Evolutionary conservation across 2,113 vertebrate genomes (phyloP), one percentile per base, ranked within the genome.

Genomic region (Antechinus stuartii): DNA sequence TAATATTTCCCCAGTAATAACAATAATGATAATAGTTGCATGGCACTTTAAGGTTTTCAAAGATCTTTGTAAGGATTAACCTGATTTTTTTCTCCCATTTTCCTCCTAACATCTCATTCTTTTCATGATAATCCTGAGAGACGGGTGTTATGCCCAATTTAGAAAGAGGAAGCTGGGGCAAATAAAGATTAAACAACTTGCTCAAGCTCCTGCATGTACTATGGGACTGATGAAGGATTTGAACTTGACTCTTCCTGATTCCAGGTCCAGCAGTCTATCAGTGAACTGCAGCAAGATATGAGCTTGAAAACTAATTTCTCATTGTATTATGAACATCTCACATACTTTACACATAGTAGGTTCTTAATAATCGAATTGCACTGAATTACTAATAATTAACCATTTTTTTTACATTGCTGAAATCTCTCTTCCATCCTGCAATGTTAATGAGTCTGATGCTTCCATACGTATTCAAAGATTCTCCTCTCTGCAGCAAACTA

Each of bases 401-500:
- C 90, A 1, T 42, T 95, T 96, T 93, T 25, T 12, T 22, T 84
- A 84, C 16, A 42, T 84, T 22, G 35, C 68, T 5, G 49, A 92
- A 95, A 93, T 46, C 25, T 90, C n/a, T 93, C 92, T 94, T 94
- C 42, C 19, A 90, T 42, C 25, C 56, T 90, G n/a, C 89, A 30
- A 24, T 89, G 19, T 46, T 49, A n/a, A 68, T 94, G 76, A 49
- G 92, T 92, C 54, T 54, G 54, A 25, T 89, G 57, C 54, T 94
- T 95, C 96, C 8, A 1, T 57, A 50, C 91, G 90, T 54, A 0
- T 91, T 95, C 27, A 94, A 94, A 93, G 92, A 94, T 57, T 35
- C 61, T 97, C 42, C 16, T 49, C n/a, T 90, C 91, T 50, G 93
- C 16, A 68, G 93, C 52, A 47, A 93, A 68, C 19, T 76, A 53